phyloP scores from a whole-genome alignment of 2,797 vertebrate species.

The Heliangelus exortis region DNA sequence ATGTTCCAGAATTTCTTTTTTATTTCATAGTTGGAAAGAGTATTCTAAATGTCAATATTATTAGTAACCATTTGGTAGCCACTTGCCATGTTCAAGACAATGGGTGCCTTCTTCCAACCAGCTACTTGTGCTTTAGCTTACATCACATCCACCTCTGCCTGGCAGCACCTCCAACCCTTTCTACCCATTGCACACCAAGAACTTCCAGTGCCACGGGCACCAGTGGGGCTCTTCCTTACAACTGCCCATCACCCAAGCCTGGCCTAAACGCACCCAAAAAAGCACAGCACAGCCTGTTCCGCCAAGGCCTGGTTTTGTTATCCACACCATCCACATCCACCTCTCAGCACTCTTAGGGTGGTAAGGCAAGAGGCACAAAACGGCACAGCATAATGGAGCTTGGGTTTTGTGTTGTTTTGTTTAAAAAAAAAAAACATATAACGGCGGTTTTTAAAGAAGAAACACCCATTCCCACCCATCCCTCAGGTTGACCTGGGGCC shows the following conservation, averaged over 20 bases:
- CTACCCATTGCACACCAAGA: too few relatives aligned
- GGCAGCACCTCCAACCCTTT: accelerated
- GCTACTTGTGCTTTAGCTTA: background rate
- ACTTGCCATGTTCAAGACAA: background rate
- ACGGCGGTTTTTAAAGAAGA: too few relatives aligned
- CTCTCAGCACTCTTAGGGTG: background rate
- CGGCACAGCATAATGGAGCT: background rate
- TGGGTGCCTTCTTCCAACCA: accelerated
- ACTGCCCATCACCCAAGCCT: accelerated
- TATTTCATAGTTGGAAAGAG: accelerated
- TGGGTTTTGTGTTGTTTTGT: too few relatives aligned
- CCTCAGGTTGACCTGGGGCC: background rate
- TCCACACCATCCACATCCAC: background rate
- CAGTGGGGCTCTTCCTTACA: accelerated
- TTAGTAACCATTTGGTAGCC: background rate
- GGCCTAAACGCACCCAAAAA: accelerated
- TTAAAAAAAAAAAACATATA: too few relatives aligned
- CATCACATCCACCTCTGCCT: background rate
- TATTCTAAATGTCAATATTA: accelerated
- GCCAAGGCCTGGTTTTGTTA: background rate
- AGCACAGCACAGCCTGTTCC: background rate
- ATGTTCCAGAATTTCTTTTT: background rate
- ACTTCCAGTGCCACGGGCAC: accelerated
- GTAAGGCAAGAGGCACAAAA: background rate
- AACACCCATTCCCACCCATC: too few relatives aligned